Evolutionary conservation across 2,113 vertebrate genomes (phyloP).

Genomic region (Cyphomyrus plagiostoma): DNA sequence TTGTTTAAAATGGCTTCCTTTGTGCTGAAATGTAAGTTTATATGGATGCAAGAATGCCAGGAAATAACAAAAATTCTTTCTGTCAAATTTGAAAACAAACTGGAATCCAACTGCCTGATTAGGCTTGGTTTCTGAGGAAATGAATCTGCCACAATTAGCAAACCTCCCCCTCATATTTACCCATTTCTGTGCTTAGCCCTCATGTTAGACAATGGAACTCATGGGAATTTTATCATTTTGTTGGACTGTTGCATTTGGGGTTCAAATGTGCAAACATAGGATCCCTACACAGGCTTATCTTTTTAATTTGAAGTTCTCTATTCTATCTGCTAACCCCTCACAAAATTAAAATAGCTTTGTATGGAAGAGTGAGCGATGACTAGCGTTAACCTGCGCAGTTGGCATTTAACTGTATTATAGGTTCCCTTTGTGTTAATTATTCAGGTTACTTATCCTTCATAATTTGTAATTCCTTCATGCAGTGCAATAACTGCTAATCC

Average conservation of each 20-base stretch:
- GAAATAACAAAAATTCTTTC: slow-evolving; percentile 55
- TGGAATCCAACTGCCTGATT: slow-evolving; percentile 28
- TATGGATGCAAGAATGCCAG: slow-evolving; percentile 44
- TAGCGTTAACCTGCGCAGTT: background rate
- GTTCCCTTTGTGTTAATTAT: background rate
- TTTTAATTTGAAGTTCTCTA: background rate
- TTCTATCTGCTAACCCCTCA: background rate
- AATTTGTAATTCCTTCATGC: background rate
- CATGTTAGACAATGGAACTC: background rate
- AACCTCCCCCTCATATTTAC: background rate
- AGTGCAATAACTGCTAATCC: background rate
- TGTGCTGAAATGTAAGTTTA: slow-evolving; percentile 40
- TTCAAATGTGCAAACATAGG: background rate
- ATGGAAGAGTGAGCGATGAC: background rate
- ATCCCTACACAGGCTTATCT: background rate
- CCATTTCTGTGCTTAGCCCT: background rate
- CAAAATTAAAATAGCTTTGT: background rate
- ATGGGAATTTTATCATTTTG: background rate
- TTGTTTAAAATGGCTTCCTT: slow-evolving; percentile 16
- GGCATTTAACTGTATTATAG: background rate
- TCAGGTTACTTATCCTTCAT: background rate
- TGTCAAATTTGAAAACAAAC: slow-evolving; percentile 55
- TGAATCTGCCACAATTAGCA: background rate
- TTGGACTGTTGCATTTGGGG: background rate
- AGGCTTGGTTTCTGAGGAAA: slow-evolving; percentile 28